Percentiles rank a stretch among this genome's conserved stretches.
phyloP scores from a whole-genome alignment of 2,888 invertebrate genomes.

The Drosophila limbata region DNA sequence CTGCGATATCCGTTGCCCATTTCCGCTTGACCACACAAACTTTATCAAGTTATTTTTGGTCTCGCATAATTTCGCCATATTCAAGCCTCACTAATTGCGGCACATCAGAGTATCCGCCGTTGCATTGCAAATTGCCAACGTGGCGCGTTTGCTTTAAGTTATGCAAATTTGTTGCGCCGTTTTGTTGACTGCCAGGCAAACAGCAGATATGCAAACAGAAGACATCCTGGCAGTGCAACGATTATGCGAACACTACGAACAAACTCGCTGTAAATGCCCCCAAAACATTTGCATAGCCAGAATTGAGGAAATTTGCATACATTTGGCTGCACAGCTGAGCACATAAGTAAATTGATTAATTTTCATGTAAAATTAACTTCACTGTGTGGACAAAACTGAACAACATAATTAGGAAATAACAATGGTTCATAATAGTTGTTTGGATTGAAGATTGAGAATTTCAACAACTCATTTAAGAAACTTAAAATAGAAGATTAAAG shows the following conservation, averaged over 20 bases:
- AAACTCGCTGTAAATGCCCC: background rate
- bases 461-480: too few species aligned
- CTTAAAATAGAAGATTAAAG: background rate
- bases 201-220: slow-evolving; percentile 11
- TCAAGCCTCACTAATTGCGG: slow-evolving; percentile 58
- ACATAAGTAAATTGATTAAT: slow-evolving; percentile 16
- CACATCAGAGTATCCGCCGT: slow-evolving; percentile 12
- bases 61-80: slow-evolving; percentile 47
- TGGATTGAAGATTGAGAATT: background rate
- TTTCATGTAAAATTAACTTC: background rate
- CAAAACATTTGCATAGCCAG: slow-evolving; percentile 45
- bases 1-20: slow-evolving; percentile 55
- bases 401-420: background rate
- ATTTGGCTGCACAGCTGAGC: slow-evolving; percentile 10
- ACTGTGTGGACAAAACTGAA: background rate
- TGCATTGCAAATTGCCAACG: slow-evolving; percentile 22
- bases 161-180: slow-evolving; percentile 57
- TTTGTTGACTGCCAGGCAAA: slow-evolving; percentile 15
- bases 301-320: slow-evolving; percentile 34
- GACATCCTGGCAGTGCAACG: background rate
- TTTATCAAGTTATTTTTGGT: slow-evolving; percentile 16
- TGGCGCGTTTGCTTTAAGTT: slow-evolving; percentile 30
- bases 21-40: slow-evolving; percentile 47
- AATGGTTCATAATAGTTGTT: background rate
- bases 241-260: background rate